Conservation (phyloP, 2,888 invertebrate species). For the Agrotis clavis region DNA sequence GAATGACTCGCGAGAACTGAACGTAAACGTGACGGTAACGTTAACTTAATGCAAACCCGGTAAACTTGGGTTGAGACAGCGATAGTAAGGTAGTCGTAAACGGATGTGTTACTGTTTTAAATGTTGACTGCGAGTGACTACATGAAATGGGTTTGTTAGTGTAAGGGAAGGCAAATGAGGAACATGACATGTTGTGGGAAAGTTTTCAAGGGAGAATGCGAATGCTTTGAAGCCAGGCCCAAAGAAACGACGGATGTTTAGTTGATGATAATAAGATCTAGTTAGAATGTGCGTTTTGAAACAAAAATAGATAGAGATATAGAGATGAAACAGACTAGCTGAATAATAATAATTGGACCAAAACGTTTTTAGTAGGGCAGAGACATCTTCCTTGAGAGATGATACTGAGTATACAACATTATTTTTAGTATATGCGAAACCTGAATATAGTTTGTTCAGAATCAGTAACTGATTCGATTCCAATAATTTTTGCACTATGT, state of each 20-base stretch:
- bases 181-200: not conserved
- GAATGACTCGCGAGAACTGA: constrained; percentile 45
- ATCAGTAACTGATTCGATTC: too few species aligned
- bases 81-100: constrained; percentile 29
- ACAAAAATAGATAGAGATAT: too few species aligned
- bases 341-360: too few species aligned
- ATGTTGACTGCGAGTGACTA: not conserved
- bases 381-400: too few species aligned
- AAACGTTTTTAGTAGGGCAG: too few species aligned
- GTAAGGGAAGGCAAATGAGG: not conserved
- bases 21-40: constrained; percentile 40
- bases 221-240: too few species aligned
- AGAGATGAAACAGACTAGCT: not conserved
- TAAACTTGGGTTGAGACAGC: constrained; percentile 7
- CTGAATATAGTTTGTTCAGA: too few species aligned
- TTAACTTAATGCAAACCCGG: constrained; percentile 28
- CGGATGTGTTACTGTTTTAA: constrained; percentile 20
- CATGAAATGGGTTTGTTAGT: not conserved
- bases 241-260: not conserved
- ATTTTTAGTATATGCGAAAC: too few species aligned
- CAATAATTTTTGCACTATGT: too few species aligned
- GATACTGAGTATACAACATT: too few species aligned
- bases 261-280: not conserved
- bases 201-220: not conserved
- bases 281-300: not conserved